Percentiles rank a stretch among this genome's conserved stretches.
phyloP scores from a whole-genome alignment of 2,888 invertebrate species.

The Tiphia femorata region DNA sequence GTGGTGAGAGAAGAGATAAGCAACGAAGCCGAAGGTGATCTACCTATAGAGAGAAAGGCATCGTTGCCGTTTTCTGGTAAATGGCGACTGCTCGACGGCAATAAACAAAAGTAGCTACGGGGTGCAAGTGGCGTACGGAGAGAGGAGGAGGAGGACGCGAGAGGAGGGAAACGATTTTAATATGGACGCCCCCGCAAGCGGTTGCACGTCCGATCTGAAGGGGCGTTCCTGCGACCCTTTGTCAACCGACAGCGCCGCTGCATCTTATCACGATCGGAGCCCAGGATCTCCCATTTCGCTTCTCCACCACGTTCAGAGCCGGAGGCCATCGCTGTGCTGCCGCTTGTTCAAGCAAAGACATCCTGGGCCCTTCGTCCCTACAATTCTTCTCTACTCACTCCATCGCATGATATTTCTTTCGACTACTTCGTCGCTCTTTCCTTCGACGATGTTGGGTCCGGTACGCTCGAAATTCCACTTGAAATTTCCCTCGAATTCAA shows the following conservation, averaged over 20 bases:
- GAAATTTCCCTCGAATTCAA: too few relatives aligned
- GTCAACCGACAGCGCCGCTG: conserved; percentile 64
- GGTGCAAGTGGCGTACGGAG: conserved; percentile 33
- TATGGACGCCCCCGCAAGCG: conserved; percentile 64
- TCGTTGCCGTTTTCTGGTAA: conserved; percentile 39
- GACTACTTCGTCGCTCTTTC: too few relatives aligned
- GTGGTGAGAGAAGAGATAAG: background rate
- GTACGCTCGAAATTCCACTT: too few relatives aligned
- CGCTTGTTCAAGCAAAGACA: conserved; percentile 50
- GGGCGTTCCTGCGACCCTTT: conserved; percentile 64
- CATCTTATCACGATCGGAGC: conserved; percentile 62
- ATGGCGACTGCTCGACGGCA: conserved; percentile 36
- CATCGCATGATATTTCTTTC: conserved; percentile 38
- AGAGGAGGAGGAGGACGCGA: too few relatives aligned
- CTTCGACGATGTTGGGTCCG: too few relatives aligned
- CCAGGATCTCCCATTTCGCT: conserved; percentile 50
- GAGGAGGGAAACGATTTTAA: conserved; percentile 51
- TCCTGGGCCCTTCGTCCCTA: conserved; percentile 37
- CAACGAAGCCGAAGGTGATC: background rate
- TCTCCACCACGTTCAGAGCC: conserved; percentile 43
- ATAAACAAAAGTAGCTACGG: conserved; percentile 53
- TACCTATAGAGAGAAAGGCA: conserved; percentile 18
- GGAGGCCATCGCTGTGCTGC: conserved; percentile 48
- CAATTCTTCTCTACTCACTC: conserved; percentile 45
- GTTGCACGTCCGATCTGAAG: conserved; percentile 59